phyloP scores from a whole-genome alignment of 1,140 invertebrate species.

The Ostrea denselamellosa region DNA sequence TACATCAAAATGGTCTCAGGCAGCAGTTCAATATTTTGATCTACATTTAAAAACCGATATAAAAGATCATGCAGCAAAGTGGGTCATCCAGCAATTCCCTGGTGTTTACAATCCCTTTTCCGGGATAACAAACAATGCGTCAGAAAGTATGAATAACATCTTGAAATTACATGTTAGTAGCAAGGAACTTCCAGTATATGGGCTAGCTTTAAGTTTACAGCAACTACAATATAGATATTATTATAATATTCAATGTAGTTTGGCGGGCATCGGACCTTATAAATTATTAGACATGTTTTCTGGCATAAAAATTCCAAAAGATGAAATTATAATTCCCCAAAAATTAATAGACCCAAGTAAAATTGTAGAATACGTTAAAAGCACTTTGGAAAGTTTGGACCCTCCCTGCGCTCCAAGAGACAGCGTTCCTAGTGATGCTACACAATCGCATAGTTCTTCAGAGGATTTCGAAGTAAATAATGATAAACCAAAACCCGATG shows the following conservation, averaged over 20 bases:
- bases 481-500: no score
- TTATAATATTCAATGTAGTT: constrained; percentile 9
- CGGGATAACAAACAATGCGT: constrained; percentile 47
- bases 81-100: constrained; percentile 43
- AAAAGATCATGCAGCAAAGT: constrained; percentile 27
- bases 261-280: constrained; percentile 24
- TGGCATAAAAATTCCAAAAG: constrained; percentile 21
- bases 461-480: no score
- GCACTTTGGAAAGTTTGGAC: no score
- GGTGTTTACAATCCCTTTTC: constrained; percentile 45
- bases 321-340: constrained; percentile 36
- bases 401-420: no score
- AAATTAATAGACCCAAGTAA: constrained; percentile 22
- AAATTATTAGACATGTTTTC: constrained; percentile 12
- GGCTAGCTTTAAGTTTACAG: constrained; percentile 11
- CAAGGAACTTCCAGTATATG: constrained; percentile 41
- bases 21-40: constrained; percentile 23
- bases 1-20: not conserved
- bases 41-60: constrained; percentile 34
- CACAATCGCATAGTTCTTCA: no score
- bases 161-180: constrained; percentile 25
- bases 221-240: constrained; percentile 44
- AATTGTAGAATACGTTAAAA: constrained; percentile 35
- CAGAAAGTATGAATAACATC: constrained; percentile 43
- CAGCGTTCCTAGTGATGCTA: no score